A percentile compares a stretch with the other conserved stretches of the same genome.
Evolutionary conservation across 1,140 invertebrate species (phyloP).

Genomic region (Lepidostoma basale): DNA sequence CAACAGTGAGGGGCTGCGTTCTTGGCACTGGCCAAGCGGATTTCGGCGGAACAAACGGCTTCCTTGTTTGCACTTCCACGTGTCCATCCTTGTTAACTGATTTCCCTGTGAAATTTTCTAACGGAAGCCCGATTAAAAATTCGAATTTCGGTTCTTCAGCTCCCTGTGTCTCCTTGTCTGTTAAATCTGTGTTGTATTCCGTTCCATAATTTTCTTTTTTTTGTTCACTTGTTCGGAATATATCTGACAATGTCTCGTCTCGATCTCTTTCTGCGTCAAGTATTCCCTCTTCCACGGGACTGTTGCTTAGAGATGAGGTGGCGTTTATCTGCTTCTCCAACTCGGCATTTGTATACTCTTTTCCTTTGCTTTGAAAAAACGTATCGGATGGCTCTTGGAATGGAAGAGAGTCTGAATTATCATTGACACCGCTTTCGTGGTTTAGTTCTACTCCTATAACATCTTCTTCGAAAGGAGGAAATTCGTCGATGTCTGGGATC

Average conservation of each 20-base stretch:
- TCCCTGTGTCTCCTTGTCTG: slow-evolving; percentile 23
- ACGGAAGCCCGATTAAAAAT: slow-evolving; percentile 35
- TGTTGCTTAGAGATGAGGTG: slow-evolving; percentile 22
- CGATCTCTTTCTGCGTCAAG: slow-evolving; percentile 40
- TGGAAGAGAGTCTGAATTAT: slow-evolving; percentile 31
- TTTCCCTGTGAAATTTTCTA: slow-evolving; percentile 37
- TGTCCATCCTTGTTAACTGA: slow-evolving; percentile 3
- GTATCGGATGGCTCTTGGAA: slow-evolving; percentile 40
- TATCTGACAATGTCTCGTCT: slow-evolving; percentile 37
- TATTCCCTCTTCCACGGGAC: slow-evolving; percentile 40
- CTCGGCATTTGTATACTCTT: slow-evolving; percentile 31
- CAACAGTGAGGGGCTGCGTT: slow-evolving; percentile 33
- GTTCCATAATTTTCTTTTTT: slow-evolving; percentile 19
- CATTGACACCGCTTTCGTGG: slow-evolving; percentile 14
- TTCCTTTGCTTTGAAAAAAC: slow-evolving; percentile 28
- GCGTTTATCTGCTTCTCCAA: slow-evolving; percentile 39
- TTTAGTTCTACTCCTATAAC: slow-evolving; percentile 28
- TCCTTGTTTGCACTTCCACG: slow-evolving; percentile 26
- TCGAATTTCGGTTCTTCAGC: slow-evolving; percentile 36
- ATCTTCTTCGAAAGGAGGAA: slow-evolving; percentile 37
- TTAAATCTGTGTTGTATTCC: slow-evolving; percentile 24
- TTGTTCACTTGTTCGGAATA: slow-evolving; percentile 34
- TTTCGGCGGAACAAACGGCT: slow-evolving; percentile 39
- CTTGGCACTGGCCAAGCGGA: slow-evolving; percentile 43
- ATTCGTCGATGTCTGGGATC: slow-evolving; percentile 27